Percentiles rank a stretch among this genome's conserved stretches.
Evolutionary conservation across 2,113 vertebrate species (phyloP).

Genomic region (Entomyzon cyanotis): DNA sequence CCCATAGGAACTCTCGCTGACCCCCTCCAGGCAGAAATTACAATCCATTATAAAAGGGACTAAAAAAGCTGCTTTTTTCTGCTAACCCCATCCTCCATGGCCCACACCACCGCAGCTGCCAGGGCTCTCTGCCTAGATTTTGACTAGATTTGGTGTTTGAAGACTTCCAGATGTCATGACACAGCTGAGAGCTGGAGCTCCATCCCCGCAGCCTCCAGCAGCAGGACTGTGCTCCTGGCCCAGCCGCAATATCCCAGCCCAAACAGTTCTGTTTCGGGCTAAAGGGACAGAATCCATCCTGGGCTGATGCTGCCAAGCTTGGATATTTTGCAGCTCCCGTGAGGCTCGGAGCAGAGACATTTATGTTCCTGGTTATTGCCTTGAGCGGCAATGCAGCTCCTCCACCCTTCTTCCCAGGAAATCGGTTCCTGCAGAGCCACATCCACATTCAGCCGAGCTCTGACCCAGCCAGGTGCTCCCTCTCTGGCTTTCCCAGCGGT

Average conservation of each 20-base stretch:
- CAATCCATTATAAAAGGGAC: not conserved
- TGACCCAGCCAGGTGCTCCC: not conserved
- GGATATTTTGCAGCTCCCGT: not conserved
- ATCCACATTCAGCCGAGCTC: not conserved
- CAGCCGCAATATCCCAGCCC: not conserved
- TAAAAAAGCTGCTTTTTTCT: not conserved
- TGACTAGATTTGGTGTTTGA: not conserved
- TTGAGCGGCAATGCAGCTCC: not conserved
- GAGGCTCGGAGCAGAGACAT: not conserved
- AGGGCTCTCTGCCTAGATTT: not conserved
- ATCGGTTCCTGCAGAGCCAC: not conserved
- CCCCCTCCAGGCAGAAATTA: not conserved
- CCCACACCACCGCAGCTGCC: not conserved
- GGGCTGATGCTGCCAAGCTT: not conserved
- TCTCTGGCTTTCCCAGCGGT: not conserved
- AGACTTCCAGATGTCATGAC: slow-evolving; percentile 2
- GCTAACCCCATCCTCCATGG: not conserved
- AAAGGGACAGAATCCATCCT: not conserved
- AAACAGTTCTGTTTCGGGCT: not conserved
- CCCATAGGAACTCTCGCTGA: not conserved
- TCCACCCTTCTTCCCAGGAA: not conserved
- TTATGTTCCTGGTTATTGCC: not conserved
- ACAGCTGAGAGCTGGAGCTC: not conserved
- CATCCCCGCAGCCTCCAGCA: not conserved
- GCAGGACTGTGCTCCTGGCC: not conserved